Base-by-base conservation (phyloP, 2,797 vertebrate genomes). In the Danio jaintianensis region DNA sequence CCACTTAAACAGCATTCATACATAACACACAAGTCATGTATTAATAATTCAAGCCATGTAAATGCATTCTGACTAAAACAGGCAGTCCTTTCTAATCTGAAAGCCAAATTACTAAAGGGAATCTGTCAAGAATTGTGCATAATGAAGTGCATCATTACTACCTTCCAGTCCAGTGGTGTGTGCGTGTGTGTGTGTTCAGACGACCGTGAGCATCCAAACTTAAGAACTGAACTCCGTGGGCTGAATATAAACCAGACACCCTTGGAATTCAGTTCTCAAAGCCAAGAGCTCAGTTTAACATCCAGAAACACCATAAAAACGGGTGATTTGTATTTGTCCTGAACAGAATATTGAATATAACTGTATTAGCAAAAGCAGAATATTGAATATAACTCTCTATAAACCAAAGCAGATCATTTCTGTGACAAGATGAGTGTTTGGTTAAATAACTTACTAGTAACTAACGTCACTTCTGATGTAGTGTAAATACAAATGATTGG, bases 181-280 rank as follows among this genome's bases (percentile, higher is more conserved):
- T 8, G 16, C 68, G 52, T 73, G 7, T 48, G 8, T 61, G 78
- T 63, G 45, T 42, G 70, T 59, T 63, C 10, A 29, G 77, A 70
- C 55, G 55, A 29, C 75, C 40, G 58, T 59, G 47, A 88, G 84
- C 82, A 82, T 86, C 86, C 88, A 88, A 85, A 67, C 81, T 87
- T 84, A 83, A 89, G 88, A 89, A 88, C 87, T 88, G 85, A 88
- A 79, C 76, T 82, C 88, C 88, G 82, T 74, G 84, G 87, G 88
- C 83, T 85, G 76, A 83, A 70, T 47, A 52, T n/a, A 7, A 45
- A 67, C 5, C 36, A 79, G 83, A 86, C 81, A 86, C 88, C 88
- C 86, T 88, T 89, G 88, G 88, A 89, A 88, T 87, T 88, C 87
- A 89, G 88, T 89, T 89, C 88, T 89, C 88, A 87, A 88, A 87